Base-by-base conservation (phyloP, 2,888 invertebrate genomes). In the Asteroscopus sphinx region DNA sequence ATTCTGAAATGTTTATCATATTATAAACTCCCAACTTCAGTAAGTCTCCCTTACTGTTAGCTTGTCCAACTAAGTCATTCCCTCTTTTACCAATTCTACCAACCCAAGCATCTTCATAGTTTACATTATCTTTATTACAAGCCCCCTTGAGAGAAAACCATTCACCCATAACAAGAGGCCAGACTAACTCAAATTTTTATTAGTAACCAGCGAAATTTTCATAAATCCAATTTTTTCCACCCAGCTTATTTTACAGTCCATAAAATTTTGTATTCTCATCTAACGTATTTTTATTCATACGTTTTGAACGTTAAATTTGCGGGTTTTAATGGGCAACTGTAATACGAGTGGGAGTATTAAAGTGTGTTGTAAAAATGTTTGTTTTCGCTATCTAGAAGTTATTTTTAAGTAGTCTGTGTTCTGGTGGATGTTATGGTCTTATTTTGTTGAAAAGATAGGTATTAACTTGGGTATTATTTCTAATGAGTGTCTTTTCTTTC, bases 181-280 rank as follows among this genome's bases (percentile, higher is more conserved):
- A 52, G 56, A 36, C 56, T 67, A 51, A 57, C 72, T 72, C 60
- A 61, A 45, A 42, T 75, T 75, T 68, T 60, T 70, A 73, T 73
- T 73, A 76, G 65, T 71, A 64, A 61, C 65, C 46, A 35, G 53
- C 48, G 42, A 68, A 71, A 76, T 73, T 77, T 77, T 69, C 66
- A 70, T 70, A 71, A 70, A 76, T 77, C 75, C 68, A 68, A 55
- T 70, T 74, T 77, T 78, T 72, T 71, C 55, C 53, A 60, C 69
- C 61, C 42, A 53, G 58, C 72, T 73, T 65, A 74, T 73, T 79
- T 78, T 71, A 77, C 79, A 74, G 71, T 35, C 74, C 72, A 80
- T 80, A 79, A 80, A 79, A 76, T 74, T 70, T 72, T 71, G 74
- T 73, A 77, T 72, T 65, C 67, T 66, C 68, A 65, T 71, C 68